Conservation (phyloP, 2,113 vertebrate genomes). For the Scopus umbretta region DNA sequence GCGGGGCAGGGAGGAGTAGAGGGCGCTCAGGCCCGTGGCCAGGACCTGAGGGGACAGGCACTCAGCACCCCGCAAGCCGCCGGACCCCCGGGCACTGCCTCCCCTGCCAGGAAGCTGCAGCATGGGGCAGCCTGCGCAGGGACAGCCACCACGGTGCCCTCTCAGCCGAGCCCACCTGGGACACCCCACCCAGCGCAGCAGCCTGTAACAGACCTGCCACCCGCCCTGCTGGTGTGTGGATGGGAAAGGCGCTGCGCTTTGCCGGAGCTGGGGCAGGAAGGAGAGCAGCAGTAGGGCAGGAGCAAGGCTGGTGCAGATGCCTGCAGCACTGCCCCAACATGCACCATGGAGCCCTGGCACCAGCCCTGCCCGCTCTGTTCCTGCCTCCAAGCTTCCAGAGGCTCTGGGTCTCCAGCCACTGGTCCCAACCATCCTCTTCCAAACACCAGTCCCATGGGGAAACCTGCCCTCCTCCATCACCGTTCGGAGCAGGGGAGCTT, state of each 20-base stretch:
- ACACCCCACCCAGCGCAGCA: accelerated
- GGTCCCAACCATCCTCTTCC: background rate
- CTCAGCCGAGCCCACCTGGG: background rate
- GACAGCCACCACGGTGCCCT: background rate
- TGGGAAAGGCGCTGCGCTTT: background rate
- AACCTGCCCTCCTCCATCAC: background rate
- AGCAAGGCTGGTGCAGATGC: background rate
- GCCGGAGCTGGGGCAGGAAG: background rate
- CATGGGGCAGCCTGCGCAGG: background rate
- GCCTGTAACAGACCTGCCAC: background rate
- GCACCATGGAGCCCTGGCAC: background rate
- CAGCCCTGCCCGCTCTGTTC: background rate
- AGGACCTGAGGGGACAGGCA: constrained; percentile 77
- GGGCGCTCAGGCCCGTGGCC: constrained; percentile 92
- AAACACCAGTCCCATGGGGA: background rate
- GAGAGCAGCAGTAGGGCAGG: background rate
- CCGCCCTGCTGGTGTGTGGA: no score
- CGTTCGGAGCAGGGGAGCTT: background rate
- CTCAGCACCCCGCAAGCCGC: background rate
- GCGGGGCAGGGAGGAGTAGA: constrained; percentile 94
- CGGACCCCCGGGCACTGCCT: background rate
- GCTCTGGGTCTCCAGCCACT: background rate
- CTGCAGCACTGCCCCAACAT: background rate
- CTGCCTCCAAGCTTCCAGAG: no score
- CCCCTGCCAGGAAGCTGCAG: background rate